A percentile compares a stretch with the other conserved stretches of the same genome.
Conservation (phyloP, 2,888 invertebrate genomes). For the Apodemia mormo region DNA sequence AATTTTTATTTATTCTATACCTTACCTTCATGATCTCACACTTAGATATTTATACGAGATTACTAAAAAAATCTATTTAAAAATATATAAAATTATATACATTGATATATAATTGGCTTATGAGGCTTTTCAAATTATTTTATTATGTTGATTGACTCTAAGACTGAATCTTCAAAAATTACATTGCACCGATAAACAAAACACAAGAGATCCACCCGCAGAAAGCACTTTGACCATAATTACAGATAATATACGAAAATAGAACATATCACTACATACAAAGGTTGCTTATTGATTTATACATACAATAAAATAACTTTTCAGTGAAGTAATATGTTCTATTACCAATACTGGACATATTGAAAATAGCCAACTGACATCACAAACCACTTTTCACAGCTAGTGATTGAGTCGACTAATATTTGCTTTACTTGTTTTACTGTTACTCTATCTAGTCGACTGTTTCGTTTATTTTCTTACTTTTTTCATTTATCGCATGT, state of each 20-base stretch:
- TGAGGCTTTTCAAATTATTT: conserved; percentile 76
- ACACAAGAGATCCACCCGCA: conserved; percentile 52
- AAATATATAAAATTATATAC: conserved; percentile 67
- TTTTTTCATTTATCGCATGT: conserved; percentile 37
- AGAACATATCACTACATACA: conserved; percentile 26
- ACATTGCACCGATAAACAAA: conserved; percentile 65
- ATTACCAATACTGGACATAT: conserved; percentile 22
- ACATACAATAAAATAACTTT: not conserved
- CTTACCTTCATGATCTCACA: conserved; percentile 79
- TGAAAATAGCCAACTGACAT: conserved; percentile 37
- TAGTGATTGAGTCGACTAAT: conserved; percentile 40
- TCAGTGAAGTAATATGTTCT: not conserved
- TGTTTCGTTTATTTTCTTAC: conserved; percentile 37
- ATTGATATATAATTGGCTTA: conserved; percentile 76
- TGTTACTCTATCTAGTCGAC: conserved; percentile 45
- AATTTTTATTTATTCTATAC: conserved; percentile 76
- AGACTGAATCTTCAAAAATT: conserved; percentile 70
- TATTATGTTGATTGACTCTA: conserved; percentile 65
- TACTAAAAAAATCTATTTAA: conserved; percentile 70
- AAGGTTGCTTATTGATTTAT: conserved; percentile 15
- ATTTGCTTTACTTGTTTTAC: conserved; percentile 38
- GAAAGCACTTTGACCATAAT: conserved; percentile 54
- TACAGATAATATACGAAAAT: conserved; percentile 38
- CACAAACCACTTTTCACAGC: conserved; percentile 36
- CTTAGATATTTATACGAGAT: conserved; percentile 81